Conservation (phyloP, 1,140 invertebrate species). For the Semibalanus balanoides region DNA sequence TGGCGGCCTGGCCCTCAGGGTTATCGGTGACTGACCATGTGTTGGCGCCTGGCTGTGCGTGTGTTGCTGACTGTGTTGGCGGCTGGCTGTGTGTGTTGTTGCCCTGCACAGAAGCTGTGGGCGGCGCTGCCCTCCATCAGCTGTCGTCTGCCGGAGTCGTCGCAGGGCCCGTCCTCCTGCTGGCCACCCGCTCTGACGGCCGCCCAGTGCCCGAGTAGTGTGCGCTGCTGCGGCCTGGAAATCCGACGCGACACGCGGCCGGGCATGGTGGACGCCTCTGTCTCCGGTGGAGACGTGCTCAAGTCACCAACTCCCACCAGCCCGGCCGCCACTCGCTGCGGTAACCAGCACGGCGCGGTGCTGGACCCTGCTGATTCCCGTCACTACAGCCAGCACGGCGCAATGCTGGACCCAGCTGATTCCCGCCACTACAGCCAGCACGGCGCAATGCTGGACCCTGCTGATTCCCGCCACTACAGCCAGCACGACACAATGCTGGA, state of each 20-base stretch:
- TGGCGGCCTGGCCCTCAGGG: no score
- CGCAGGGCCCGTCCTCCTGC: not conserved
- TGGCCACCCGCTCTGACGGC: not conserved
- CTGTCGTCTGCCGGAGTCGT: not conserved
- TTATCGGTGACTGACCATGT: no score
- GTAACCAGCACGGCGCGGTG: no score
- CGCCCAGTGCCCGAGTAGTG: not conserved
- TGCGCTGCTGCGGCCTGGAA: conserved; percentile 6
- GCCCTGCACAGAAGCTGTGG: not conserved
- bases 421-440: no score
- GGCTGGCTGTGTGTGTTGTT: not conserved
- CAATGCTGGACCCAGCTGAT: no score
- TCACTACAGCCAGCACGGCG: no score
- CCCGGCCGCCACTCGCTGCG: no score
- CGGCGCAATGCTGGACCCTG: not conserved
- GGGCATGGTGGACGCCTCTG: not conserved
- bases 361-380: not conserved
- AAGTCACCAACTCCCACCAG: no score
- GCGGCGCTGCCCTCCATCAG: not conserved
- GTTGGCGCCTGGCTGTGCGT: no score
- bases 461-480: no score
- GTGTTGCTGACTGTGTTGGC: no score
- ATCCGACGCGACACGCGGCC: not conserved
- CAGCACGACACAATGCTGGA: no score
- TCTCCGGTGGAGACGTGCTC: not conserved